These are phyloP conservation scores for Campoplex nolae DNA, from an alignment of 2,888 invertebrate genomes.

Conservation along the genomic window DNA sequence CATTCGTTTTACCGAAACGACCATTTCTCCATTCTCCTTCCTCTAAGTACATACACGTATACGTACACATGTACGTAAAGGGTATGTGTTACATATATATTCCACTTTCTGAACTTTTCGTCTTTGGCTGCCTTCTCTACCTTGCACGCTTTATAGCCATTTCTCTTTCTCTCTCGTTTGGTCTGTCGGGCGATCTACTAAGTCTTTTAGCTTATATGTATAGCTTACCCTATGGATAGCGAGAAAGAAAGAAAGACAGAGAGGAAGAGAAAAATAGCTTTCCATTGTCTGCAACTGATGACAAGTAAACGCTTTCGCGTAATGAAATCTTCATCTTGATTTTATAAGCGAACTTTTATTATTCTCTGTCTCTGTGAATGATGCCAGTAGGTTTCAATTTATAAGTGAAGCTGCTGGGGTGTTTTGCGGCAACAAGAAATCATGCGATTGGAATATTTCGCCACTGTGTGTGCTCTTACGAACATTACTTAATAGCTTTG, in stretches of 20 bases:
- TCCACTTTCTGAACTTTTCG: constrained; percentile 53
- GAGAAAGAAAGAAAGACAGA: background rate
- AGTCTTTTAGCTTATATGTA: constrained; percentile 37
- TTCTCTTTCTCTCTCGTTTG: constrained; percentile 14
- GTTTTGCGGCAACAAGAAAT: constrained; percentile 11
- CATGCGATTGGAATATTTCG: background rate
- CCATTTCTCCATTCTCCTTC: constrained; percentile 25
- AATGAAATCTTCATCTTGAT: constrained; percentile 79
- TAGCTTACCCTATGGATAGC: constrained; percentile 18
- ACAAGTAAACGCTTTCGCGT: constrained; percentile 74
- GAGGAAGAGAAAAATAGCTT: constrained; percentile 3
- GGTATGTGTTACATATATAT: background rate
- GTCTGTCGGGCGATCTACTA: constrained; percentile 50
- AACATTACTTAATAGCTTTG: background rate
- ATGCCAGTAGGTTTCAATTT: constrained; percentile 1
- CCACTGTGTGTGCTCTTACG: background rate
- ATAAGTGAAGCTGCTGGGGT: constrained; percentile 13
- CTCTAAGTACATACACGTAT: constrained; percentile 14
- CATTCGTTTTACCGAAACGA: constrained; percentile 57
- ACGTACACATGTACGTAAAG: background rate
- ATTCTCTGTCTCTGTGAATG: constrained; percentile 15
- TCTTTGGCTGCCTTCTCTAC: constrained; percentile 41
- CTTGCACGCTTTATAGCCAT: constrained; percentile 38
- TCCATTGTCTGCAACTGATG: constrained; percentile 72
- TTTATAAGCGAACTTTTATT: constrained; percentile 77